Base-by-base conservation (phyloP, 2,113 vertebrate species). In the Dipodomys stephensi region DNA sequence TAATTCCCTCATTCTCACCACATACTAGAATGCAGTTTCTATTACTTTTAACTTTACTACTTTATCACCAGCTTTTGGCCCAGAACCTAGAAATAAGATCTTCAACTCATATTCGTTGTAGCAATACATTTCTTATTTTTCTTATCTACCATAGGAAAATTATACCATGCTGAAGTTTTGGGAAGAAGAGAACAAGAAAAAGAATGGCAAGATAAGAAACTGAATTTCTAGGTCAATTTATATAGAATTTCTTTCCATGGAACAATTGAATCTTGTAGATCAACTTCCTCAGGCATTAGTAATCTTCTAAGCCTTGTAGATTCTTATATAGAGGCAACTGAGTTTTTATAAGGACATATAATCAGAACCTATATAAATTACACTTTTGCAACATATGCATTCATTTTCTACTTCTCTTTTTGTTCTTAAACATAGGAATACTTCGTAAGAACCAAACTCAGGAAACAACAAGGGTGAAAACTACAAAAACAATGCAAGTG, bases 321-420 rank as follows among this genome's bases (percentile, higher is more conserved):
- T n/a, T 88, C 32, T 83, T 60, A 79, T 27, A 83, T 65, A 16
- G 19, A 46, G 12, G 3, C 11, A 91, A 64, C 4, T 35, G 67
- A 90, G 28, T 88, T 4, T 80, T 89, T 67, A 68, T 46, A 80
- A 78, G 27, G 88, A 85, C 22, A 74, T 1, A 44, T 68, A 15
- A 88, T 78, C 67, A 69, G 81, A 89, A 88, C 0, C 46, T 60
- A 64, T 39, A 18, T 76, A 88, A 83, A n/a, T 73, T 35, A 78
- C 62, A 82, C 79, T 77, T 89, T 88, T 68, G 28, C 44, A 69
- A 19, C 7, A 76, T 16, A 83, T 62, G n/a, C 76, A 88, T 93
- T 83, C 84, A 25, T 76, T 44, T 20, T 93, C 27, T n/a, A 90
- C 71, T 78, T 49, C 13, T 6, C 8, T 77, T 83, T 72, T 69